Conservation (phyloP, 1,140 invertebrate genomes). For the Pachyrhynchus sulphureomaculatus region DNA sequence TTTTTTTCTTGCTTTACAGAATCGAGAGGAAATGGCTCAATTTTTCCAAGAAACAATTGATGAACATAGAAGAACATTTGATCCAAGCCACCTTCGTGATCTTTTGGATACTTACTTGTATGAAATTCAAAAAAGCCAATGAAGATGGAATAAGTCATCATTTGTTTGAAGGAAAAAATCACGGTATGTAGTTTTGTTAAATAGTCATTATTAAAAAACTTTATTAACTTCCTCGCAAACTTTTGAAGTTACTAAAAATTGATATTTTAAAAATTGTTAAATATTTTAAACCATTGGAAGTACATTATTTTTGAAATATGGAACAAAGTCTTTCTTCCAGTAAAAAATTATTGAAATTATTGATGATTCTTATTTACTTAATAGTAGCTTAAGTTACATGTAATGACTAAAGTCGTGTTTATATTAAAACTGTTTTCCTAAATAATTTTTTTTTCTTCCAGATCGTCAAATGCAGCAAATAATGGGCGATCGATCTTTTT, state of each 20-base stretch:
- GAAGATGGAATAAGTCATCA: constrained; percentile 67
- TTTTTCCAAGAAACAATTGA: constrained; percentile 84
- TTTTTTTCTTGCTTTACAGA: constrained; percentile 57
- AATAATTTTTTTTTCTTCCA: constrained; percentile 52
- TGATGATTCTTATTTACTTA: too few species aligned
- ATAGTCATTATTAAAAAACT: too few species aligned
- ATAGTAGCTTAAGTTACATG: too few species aligned
- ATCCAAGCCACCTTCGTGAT: constrained; percentile 76
- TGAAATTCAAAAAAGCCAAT: constrained; percentile 80
- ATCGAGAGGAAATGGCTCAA: constrained; percentile 77
- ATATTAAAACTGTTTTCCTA: too few species aligned
- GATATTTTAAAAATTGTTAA: constrained; percentile 35
- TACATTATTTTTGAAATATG: neutral
- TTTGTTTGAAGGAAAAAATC: constrained; percentile 78
- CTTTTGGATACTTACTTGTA: constrained; percentile 83
- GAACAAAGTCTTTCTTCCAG: too few species aligned
- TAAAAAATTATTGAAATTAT: too few species aligned
- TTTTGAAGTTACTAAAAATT: too few species aligned
- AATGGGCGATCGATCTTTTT: constrained; percentile 86
- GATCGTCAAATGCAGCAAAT: constrained; percentile 90
- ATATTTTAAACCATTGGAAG: neutral
- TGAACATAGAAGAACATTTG: constrained; percentile 73
- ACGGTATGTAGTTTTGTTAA: constrained; percentile 63
- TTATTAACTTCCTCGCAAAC: too few species aligned
- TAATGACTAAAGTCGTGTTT: too few species aligned